Base-by-base conservation (phyloP, 2,113 vertebrate species). In the Brevimyrus niger region DNA sequence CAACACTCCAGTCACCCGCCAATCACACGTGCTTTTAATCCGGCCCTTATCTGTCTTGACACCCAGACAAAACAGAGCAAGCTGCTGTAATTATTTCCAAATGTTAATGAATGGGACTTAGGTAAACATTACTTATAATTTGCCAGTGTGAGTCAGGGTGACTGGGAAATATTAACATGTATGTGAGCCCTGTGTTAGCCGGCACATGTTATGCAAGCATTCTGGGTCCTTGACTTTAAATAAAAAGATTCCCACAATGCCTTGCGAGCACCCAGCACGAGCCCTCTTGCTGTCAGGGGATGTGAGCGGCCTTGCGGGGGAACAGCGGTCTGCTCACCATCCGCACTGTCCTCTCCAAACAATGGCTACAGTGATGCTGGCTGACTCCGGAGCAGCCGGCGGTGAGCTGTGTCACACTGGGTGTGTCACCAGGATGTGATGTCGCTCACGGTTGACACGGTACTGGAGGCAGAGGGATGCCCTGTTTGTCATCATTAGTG, bases 91-190 rank as follows among this genome's bases (percentile, higher is more conserved):
- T 83, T 82, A 47, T 82, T 47, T 47, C 35, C 42, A 38, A 83
- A 89, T 55, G 15, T 89, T 82, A 88, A 88, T 88, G 48, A 88
- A 88, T 69, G 53, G 38, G 31, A 51, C 48, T 44, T 53, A 50
- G 31, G 88, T 38, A 89, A 89, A 89, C 69, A 89, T 47, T 35
- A 48, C 31, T 83, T 42, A 19, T 53, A 80, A 76, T 88, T 88
- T 48, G 65, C 80, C 88, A 48, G 46, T 21, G 44, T 73, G 65
- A 47, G 10, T 48, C n/a, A 53, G 51, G 46, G 76, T 82, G 80
- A 89, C 73, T 50, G 73, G 31, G 21, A 76, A 82, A 82, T 82
- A 55, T 53, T 53, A 53, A 89, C 51, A 47, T 35, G 85, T 47
- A 47, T 35, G 85, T 47, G 27, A 53, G n/a, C 17, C 21, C 47